Evolutionary conservation across 2,797 vertebrate species (phyloP).

Genomic region (Bovichtus diacanthus): DNA sequence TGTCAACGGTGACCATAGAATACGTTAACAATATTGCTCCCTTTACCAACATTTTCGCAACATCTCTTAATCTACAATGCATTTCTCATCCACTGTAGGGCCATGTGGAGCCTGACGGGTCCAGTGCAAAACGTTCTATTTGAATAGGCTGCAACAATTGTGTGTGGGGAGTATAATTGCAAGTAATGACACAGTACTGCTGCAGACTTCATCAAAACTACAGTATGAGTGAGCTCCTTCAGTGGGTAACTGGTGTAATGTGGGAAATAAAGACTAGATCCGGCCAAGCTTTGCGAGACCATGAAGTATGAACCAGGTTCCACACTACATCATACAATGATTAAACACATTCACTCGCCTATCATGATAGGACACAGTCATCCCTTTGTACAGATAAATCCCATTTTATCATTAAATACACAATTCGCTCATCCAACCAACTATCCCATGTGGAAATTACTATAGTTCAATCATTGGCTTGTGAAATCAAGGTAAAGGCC

Average conservation of each 20-base stretch:
- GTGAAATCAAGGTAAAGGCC: slow-evolving; percentile 56
- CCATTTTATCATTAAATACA: slow-evolving; percentile 36
- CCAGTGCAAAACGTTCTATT: slow-evolving; percentile 38
- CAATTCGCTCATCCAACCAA: not conserved
- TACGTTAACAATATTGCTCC: slow-evolving; percentile 70
- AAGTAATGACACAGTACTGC: slow-evolving; percentile 18
- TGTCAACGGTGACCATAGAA: slow-evolving; percentile 68
- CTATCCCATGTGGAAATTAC: slow-evolving; percentile 26
- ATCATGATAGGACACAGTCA: slow-evolving; percentile 12
- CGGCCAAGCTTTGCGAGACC: not conserved
- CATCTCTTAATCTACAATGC: slow-evolving; percentile 45
- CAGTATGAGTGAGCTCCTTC: slow-evolving; percentile 8
- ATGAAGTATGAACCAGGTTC: slow-evolving; percentile 7
- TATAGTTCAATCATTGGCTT: slow-evolving; percentile 7
- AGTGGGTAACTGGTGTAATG: slow-evolving; percentile 3
- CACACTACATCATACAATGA: slow-evolving; percentile 6
- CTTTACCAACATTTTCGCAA: slow-evolving; percentile 52
- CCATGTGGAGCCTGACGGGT: slow-evolving; percentile 7
- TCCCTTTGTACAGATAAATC: slow-evolving; percentile 49
- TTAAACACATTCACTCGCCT: not conserved
- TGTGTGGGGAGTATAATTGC: not conserved
- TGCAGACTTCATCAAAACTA: slow-evolving; percentile 36
- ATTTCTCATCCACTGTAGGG: slow-evolving; percentile 12
- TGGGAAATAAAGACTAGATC: not conserved
- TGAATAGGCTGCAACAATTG: not conserved